Conservation (phyloP, 1,140 invertebrate species). For the Monochamus saltuarius region DNA sequence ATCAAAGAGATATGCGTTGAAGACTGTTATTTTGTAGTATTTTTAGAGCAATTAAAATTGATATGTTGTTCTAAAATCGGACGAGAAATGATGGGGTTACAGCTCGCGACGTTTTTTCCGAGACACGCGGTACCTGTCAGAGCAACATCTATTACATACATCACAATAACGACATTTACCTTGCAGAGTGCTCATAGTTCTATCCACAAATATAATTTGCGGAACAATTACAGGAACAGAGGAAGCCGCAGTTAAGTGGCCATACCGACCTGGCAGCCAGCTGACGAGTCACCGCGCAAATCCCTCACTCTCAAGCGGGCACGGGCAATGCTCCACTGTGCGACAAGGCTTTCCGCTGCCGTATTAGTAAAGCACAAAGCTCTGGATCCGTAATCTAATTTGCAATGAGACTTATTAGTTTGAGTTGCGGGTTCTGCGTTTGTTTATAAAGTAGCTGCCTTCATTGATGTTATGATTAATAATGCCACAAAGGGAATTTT, state of each 20-base stretch:
- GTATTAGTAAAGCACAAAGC: conserved; percentile 49
- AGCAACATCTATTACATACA: conserved; percentile 22
- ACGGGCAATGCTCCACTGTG: conserved; percentile 20
- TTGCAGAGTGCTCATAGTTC: conserved; percentile 43
- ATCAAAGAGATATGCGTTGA: too few species aligned
- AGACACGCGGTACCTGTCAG: too few species aligned
- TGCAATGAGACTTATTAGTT: conserved; percentile 52
- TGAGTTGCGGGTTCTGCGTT: conserved; percentile 43
- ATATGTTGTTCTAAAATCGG: too few species aligned
- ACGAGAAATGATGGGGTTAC: too few species aligned
- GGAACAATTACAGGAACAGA: conserved; percentile 48
- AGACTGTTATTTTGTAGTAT: too few species aligned
- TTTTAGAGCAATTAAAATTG: too few species aligned
- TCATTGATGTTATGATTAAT: conserved; percentile 45
- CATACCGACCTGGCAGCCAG: conserved; percentile 29
- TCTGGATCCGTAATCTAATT: conserved; percentile 50
- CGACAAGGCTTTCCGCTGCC: conserved; percentile 45
- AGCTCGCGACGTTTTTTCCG: too few species aligned
- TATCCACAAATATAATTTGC: conserved; percentile 49
- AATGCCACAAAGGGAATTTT: conserved; percentile 25
- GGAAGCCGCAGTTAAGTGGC: conserved; percentile 47
- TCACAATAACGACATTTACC: conserved; percentile 46
- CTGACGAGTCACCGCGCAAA: conserved; percentile 12
- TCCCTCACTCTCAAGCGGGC: conserved; percentile 24
- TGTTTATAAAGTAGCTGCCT: conserved; percentile 40